These are phyloP conservation scores for Ylistrum balloti DNA, from an alignment of 1,140 invertebrate species.

Conservation along the genomic window DNA sequence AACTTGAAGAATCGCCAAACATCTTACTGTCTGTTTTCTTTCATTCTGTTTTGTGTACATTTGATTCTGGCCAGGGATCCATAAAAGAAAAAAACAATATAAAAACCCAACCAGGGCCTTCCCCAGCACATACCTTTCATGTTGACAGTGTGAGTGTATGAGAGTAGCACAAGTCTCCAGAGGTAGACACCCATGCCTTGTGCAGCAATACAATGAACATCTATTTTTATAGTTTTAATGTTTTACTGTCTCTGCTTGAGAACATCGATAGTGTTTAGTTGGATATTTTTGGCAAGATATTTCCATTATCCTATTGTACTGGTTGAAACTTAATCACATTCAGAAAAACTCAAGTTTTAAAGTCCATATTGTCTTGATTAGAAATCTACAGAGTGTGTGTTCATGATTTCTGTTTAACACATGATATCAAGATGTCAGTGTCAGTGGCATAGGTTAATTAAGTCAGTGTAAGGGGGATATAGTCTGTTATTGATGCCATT, in stretches of 20 bases:
- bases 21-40: neutral
- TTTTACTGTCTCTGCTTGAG: neutral
- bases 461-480: too few relatives aligned
- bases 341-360: too few relatives aligned
- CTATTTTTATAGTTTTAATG: slow-evolving; percentile 10
- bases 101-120: neutral
- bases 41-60: neutral
- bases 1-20: slow-evolving; percentile 33
- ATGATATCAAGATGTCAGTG: too few relatives aligned
- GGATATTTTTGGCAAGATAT: neutral
- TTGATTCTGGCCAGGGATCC: slow-evolving; percentile 11
- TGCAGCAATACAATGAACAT: neutral
- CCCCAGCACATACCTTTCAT: neutral
- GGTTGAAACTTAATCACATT: too few relatives aligned
- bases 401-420: too few relatives aligned
- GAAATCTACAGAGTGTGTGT: too few relatives aligned
- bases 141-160: slow-evolving; percentile 23
- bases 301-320: too few relatives aligned
- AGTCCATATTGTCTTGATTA: too few relatives aligned
- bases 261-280: neutral
- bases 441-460: too few relatives aligned
- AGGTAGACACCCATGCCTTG: neutral
- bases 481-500: too few relatives aligned
- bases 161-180: neutral
- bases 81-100: neutral